Conservation (phyloP, 2,797 vertebrate genomes). For the Silurus aristotelis region DNA sequence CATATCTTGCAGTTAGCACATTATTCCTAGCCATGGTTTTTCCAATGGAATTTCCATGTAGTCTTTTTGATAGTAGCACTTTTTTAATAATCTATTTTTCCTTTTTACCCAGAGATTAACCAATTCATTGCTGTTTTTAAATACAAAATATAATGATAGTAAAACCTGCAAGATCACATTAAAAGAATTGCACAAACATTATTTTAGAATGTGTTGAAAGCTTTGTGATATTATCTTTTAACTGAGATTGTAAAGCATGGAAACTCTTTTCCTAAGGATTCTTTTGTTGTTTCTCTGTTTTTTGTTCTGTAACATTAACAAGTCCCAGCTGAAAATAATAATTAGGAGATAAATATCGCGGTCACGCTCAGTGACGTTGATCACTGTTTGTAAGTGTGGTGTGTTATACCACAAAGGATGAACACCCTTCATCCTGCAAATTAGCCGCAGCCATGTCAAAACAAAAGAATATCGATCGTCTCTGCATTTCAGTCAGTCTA, state of each 20-base stretch:
- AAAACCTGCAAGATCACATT: background rate
- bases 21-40: background rate
- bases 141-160: background rate
- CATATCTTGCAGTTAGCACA: background rate
- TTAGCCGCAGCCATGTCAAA: constrained; percentile 42
- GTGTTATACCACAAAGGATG: background rate
- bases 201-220: background rate
- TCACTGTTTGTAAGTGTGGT: constrained; percentile 18
- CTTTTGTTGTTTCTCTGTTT: background rate
- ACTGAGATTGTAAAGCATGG: background rate
- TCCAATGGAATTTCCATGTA: background rate
- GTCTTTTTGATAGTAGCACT: background rate
- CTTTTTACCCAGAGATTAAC: background rate
- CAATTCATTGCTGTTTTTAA: background rate
- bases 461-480: constrained; percentile 48
- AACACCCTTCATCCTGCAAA: constrained; percentile 20
- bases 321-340: background rate
- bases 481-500: constrained; percentile 17
- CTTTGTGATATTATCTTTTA: background rate
- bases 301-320: too few relatives aligned
- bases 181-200: background rate
- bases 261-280: background rate
- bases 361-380: background rate
- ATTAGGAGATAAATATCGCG: background rate
- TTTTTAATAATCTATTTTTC: background rate